Percentiles rank a stretch among this genome's conserved stretches.
phyloP scores from a whole-genome alignment of 2,113 vertebrate species.

The Crotalus helleri region DNA sequence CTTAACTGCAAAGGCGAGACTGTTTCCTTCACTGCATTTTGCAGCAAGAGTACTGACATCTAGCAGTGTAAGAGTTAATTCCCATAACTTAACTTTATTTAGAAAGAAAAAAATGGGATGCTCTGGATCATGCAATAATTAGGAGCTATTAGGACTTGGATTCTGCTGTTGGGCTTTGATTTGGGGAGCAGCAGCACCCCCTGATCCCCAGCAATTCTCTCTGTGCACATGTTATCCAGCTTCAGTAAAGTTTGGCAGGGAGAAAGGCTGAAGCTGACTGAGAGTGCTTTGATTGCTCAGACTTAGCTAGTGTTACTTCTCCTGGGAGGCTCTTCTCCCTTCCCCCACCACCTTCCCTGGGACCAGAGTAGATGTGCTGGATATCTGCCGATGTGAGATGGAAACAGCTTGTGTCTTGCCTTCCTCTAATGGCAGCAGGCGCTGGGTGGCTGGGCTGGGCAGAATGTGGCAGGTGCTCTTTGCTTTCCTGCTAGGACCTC shows the following conservation, averaged over 20 bases:
- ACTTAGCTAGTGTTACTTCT: neutral
- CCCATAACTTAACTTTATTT: neutral
- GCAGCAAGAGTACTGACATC: accelerated
- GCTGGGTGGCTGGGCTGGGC: neutral
- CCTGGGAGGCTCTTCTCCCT: neutral
- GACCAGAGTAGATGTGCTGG: neutral
- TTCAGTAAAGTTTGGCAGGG: neutral
- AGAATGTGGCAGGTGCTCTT: conserved; percentile 42
- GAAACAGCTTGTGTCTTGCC: neutral
- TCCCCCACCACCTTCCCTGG: neutral
- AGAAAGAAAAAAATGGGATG: neutral
- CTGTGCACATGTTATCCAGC: neutral
- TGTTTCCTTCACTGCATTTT: neutral
- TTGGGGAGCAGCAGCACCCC: neutral
- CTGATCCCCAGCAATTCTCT: neutral
- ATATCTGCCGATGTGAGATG: neutral
- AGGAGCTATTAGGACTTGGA: neutral
- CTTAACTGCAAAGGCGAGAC: neutral
- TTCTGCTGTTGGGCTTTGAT: neutral
- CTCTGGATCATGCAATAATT: neutral
- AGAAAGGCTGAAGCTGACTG: neutral
- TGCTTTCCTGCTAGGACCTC: conserved; percentile 20
- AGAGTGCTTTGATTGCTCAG: neutral
- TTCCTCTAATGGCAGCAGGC: neutral
- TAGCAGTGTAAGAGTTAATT: neutral